phyloP scores from a whole-genome alignment of 2,797 vertebrate genomes.

The Rhinatrema bivittatum region DNA sequence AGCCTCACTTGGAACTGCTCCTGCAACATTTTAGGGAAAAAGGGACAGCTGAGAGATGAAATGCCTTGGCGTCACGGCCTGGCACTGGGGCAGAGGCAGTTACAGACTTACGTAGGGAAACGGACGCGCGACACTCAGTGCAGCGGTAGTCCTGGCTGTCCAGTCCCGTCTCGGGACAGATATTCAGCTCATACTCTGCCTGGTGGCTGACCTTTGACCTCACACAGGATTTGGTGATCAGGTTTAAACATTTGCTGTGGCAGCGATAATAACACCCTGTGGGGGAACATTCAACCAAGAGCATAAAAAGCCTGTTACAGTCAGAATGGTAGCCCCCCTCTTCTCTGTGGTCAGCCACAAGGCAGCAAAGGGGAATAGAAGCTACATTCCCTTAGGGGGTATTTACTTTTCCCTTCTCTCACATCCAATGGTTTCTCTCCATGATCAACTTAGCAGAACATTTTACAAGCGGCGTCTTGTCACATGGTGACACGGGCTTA shows the following conservation, averaged over 20 bases:
- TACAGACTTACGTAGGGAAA: conserved; percentile 91
- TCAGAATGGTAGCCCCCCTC: fast-evolving
- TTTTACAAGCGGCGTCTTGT: too few species aligned
- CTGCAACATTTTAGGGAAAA: conserved; percentile 54
- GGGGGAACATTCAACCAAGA: background rate
- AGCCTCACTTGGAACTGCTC: conserved; percentile 83
- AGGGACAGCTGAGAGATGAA: background rate
- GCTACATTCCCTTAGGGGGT: fast-evolving
- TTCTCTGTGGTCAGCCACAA: background rate
- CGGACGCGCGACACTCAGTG: conserved; percentile 80
- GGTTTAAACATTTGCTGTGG: conserved; percentile 93
- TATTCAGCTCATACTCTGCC: conserved; percentile 89
- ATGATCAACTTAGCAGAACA: too few species aligned
- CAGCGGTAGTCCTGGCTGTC: conserved; percentile 95
- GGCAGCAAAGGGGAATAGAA: background rate
- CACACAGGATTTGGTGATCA: conserved; percentile 87
- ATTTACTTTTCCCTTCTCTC: too few species aligned
- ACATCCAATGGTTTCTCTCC: too few species aligned
- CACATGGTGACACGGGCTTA: too few species aligned
- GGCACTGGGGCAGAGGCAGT: fast-evolving
- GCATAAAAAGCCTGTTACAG: too few species aligned
- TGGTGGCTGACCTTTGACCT: conserved; percentile 94
- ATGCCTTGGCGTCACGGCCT: too few species aligned
- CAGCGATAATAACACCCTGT: conserved; percentile 90
- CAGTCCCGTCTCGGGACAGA: conserved; percentile 87